A percentile compares a stretch with the other conserved stretches of the same genome.
Evolutionary conservation across 2,113 vertebrate genomes (phyloP).

Genomic region (Hippocampus abdominalis): DNA sequence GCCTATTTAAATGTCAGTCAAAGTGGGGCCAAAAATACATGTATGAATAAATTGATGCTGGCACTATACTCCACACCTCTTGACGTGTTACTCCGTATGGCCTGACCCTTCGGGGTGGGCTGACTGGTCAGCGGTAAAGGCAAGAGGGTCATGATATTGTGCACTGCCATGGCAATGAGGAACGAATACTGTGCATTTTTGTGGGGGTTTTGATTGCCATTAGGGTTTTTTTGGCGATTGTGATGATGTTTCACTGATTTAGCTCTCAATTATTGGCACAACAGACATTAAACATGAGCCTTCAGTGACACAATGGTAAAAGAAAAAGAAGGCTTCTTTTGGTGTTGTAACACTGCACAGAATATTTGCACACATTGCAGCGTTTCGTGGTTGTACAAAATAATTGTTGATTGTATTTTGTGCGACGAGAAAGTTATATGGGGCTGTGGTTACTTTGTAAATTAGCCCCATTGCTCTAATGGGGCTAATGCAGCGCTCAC

Average conservation of each 20-base stretch:
- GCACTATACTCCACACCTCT: constrained; percentile 9
- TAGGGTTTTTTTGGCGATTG: not conserved
- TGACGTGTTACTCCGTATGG: constrained; percentile 13
- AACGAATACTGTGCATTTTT: constrained; percentile 5
- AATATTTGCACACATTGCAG: not conserved
- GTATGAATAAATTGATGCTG: constrained; percentile 25
- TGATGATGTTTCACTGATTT: not conserved
- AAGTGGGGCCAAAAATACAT: not conserved
- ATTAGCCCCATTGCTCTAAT: not conserved
- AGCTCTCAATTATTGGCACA: not conserved
- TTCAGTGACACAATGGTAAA: constrained; percentile 2
- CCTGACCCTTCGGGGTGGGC: constrained; percentile 6
- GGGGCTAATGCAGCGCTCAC: not conserved
- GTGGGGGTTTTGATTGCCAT: too few species aligned
- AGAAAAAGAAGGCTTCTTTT: not conserved
- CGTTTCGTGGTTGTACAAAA: not conserved
- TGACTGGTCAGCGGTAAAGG: constrained; percentile 19
- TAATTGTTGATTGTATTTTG: not conserved
- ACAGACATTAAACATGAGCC: constrained; percentile 22
- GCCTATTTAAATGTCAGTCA: constrained; percentile 17
- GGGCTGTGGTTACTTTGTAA: not conserved
- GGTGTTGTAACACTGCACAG: not conserved
- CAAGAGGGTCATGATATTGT: constrained; percentile 5
- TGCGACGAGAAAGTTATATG: not conserved
- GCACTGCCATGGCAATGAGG: constrained; percentile 1